Conservation (phyloP, 2,113 vertebrate species). For the Hipposideros armiger region DNA sequence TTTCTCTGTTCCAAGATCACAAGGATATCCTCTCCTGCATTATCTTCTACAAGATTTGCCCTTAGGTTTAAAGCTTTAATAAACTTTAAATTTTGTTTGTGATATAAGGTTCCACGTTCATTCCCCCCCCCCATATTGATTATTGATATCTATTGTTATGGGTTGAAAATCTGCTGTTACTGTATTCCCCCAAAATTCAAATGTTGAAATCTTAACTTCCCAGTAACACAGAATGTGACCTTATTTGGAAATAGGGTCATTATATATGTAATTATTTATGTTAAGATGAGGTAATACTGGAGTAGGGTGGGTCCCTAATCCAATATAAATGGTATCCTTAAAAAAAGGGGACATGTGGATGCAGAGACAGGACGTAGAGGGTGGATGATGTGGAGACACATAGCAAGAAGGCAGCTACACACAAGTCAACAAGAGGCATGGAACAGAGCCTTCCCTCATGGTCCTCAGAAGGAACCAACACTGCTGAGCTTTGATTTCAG, state of each 20-base stretch:
- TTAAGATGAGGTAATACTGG: not conserved
- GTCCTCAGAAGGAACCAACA: not conserved
- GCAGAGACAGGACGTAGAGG: not conserved
- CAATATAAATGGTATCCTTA: not conserved
- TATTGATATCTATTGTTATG: too few relatives aligned
- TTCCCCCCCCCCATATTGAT: not conserved
- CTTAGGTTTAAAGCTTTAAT: slow-evolving; percentile 24
- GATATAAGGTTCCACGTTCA: not conserved
- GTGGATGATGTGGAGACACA: not conserved
- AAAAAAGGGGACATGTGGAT: not conserved
- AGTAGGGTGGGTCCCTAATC: not conserved
- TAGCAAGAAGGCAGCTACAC: not conserved
- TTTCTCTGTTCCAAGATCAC: not conserved
- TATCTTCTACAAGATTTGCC: not conserved
- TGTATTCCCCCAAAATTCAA: not conserved
- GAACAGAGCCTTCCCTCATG: not conserved
- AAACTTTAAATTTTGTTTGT: not conserved
- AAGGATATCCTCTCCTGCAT: not conserved
- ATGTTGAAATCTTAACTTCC: slow-evolving; percentile 12
- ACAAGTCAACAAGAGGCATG: not conserved
- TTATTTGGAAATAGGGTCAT: not conserved
- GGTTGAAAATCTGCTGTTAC: not conserved
- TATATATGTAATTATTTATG: not conserved
- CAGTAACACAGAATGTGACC: not conserved
- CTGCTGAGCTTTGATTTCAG: not conserved